phyloP scores from a whole-genome alignment of 2,888 invertebrate genomes.

The Choreutis nemorana region DNA sequence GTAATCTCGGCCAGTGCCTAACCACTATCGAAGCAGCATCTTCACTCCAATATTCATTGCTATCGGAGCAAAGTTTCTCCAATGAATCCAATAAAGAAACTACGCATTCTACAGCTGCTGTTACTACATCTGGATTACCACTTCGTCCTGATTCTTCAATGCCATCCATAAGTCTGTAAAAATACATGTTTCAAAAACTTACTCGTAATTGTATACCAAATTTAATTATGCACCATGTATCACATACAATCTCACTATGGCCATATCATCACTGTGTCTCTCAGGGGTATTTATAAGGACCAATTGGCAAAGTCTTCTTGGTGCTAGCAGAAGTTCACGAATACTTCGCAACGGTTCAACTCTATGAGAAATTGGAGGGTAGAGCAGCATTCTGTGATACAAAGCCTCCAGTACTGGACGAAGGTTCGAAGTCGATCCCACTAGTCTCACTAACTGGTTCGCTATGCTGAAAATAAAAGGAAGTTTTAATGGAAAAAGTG shows the following conservation, averaged over 20 bases:
- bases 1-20: constrained; percentile 70
- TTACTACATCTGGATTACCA: constrained; percentile 77
- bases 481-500: neutral
- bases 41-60: constrained; percentile 37
- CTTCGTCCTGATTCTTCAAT: constrained; percentile 92
- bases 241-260: constrained; percentile 80
- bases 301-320: constrained; percentile 79
- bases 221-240: too few species aligned
- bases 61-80: constrained; percentile 82
- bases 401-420: constrained; percentile 92
- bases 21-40: constrained; percentile 63
- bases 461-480: constrained; percentile 72
- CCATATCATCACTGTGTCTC: constrained; percentile 78
- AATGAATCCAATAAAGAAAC: constrained; percentile 84
- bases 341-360: constrained; percentile 86
- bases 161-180: constrained; percentile 82
- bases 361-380: constrained; percentile 86
- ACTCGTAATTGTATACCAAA: neutral
- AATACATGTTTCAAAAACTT: neutral
- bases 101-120: constrained; percentile 83
- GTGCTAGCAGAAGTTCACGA: constrained; percentile 80
- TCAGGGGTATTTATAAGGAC: constrained; percentile 73
- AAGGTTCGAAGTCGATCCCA: constrained; percentile 86
- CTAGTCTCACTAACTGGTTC: constrained; percentile 85
- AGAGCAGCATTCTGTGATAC: constrained; percentile 90